Conservation (phyloP, 2,797 vertebrate genomes). For the Holocentrus rufus region DNA sequence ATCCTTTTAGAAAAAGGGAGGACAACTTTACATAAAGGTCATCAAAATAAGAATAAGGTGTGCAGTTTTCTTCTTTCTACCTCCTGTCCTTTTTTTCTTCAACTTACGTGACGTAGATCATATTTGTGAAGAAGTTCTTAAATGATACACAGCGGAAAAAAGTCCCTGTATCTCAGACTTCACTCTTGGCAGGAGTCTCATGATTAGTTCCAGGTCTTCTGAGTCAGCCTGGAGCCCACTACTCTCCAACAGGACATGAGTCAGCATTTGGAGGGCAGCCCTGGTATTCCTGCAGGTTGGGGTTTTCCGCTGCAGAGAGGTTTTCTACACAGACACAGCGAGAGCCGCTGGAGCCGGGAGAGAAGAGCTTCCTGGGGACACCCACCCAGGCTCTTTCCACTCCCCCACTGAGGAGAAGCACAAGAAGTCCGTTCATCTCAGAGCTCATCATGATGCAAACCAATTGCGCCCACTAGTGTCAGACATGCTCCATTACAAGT, state of each 20-base stretch:
- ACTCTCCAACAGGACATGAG: conserved; percentile 78
- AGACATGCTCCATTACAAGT: neutral
- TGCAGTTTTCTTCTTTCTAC: neutral
- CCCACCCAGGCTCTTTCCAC: conserved; percentile 89
- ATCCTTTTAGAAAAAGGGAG: conserved; percentile 85
- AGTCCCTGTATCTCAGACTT: neutral
- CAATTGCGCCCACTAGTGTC: neutral
- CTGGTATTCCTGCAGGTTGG: conserved; percentile 83
- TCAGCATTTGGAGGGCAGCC: conserved; percentile 82
- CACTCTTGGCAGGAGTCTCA: no score
- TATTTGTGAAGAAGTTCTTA: neutral
- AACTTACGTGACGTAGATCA: neutral
- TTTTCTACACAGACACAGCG: conserved; percentile 88
- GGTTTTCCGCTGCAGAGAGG: conserved; percentile 79
- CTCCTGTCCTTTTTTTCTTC: conserved; percentile 13
- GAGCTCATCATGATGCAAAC: neutral
- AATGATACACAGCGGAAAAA: conserved; percentile 19
- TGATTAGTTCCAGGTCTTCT: neutral
- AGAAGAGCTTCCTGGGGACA: conserved; percentile 88
- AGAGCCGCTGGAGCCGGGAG: conserved; percentile 76
- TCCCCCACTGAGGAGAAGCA: conserved; percentile 83
- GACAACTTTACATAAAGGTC: conserved; percentile 87
- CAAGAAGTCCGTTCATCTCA: neutral
- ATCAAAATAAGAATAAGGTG: conserved; percentile 63
- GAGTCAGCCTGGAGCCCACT: conserved; percentile 8